Conservation (phyloP, 2,888 invertebrate species). For the Diaphora mendica region DNA sequence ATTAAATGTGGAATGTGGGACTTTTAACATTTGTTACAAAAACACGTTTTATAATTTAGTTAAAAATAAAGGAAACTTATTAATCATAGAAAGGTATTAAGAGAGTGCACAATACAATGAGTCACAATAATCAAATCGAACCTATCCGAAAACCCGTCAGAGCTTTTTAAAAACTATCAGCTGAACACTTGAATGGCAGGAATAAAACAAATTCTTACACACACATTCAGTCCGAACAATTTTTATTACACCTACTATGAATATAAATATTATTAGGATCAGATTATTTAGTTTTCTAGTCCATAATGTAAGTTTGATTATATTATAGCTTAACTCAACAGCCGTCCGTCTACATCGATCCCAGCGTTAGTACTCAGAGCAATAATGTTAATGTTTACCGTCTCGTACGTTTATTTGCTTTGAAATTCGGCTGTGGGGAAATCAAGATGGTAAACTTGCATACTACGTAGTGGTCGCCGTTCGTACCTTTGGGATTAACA, state of each 20-base stretch:
- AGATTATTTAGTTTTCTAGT: background rate
- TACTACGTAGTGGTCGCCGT: conserved; percentile 64
- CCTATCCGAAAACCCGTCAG: background rate
- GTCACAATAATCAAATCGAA: background rate
- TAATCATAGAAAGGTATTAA: background rate
- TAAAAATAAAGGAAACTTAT: background rate
- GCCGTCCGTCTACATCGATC: conserved; percentile 28
- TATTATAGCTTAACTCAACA: background rate
- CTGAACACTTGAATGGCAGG: background rate
- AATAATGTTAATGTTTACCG: conserved; percentile 55
- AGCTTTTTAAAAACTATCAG: background rate
- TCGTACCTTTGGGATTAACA: conserved; percentile 60
- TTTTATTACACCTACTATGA: background rate
- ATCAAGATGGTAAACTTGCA: conserved; percentile 78
- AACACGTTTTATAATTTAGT: background rate
- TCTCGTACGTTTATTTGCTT: conserved; percentile 66
- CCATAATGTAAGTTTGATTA: background rate
- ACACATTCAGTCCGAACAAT: background rate
- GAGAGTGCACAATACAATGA: no score
- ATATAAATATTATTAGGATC: background rate
- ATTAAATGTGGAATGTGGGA: no score
- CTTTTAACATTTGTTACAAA: no score
- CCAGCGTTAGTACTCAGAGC: conserved; percentile 42
- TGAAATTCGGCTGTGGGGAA: conserved; percentile 79
- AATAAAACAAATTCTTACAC: background rate